Percentiles rank a stretch among this genome's conserved stretches.
These are phyloP conservation scores for Sturmia bella DNA, from an alignment of 2,888 invertebrate genomes.

Conservation along the genomic window DNA sequence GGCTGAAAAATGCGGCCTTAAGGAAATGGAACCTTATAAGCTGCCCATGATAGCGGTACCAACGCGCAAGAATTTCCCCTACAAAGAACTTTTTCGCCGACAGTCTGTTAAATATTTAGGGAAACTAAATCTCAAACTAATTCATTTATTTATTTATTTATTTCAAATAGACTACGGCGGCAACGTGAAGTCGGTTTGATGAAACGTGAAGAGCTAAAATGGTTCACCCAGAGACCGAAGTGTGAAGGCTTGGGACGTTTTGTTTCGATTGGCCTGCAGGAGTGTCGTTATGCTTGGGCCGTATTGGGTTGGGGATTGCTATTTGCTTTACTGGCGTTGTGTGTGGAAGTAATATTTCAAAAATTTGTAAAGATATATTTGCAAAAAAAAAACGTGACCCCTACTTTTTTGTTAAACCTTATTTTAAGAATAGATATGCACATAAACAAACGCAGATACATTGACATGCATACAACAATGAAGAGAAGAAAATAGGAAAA, in stretches of 20 bases:
- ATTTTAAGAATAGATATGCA: too few relatives aligned
- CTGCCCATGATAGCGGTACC: constrained; percentile 84
- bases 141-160: too few relatives aligned
- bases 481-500: too few relatives aligned
- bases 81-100: constrained; percentile 83
- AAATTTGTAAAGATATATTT: constrained; percentile 26
- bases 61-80: constrained; percentile 83
- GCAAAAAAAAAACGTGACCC: neutral
- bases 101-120: too few relatives aligned
- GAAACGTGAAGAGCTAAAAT: constrained; percentile 82
- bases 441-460: too few relatives aligned
- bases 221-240: constrained; percentile 84
- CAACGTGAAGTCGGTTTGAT: constrained; percentile 85
- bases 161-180: constrained; percentile 83
- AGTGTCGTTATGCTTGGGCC: constrained; percentile 83
- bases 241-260: constrained; percentile 83
- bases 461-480: too few relatives aligned
- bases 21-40: constrained; percentile 84
- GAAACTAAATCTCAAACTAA: too few relatives aligned
- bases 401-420: too few relatives aligned
- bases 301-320: constrained; percentile 78
- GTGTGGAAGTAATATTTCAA: constrained; percentile 73
- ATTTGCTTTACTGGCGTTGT: constrained; percentile 72
- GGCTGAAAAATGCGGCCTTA: constrained; percentile 85
- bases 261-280: constrained; percentile 83